Conservation (phyloP, 2,888 invertebrate genomes). For the Merodon equestris region DNA sequence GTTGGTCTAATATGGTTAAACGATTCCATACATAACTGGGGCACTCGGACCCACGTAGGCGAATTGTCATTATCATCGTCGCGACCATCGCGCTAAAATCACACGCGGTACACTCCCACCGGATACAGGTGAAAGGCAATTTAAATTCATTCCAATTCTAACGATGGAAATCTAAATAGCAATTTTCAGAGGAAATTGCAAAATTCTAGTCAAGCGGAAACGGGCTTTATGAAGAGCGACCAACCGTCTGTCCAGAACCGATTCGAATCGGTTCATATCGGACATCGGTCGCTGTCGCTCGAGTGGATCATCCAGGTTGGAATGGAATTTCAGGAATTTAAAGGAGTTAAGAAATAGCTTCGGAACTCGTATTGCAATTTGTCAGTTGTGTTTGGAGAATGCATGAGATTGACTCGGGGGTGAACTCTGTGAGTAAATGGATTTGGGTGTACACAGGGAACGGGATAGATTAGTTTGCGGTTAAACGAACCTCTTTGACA, state of each 20-base stretch:
- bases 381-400: constrained; percentile 1
- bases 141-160: constrained; percentile 43
- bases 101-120: not conserved
- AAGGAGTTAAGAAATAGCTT: not conserved
- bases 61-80: too few species aligned
- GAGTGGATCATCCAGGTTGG: not conserved
- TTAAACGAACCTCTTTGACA: constrained; percentile 49
- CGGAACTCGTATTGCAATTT: constrained; percentile 1
- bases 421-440: not conserved
- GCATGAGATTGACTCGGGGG: not conserved
- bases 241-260: constrained; percentile 6
- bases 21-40: constrained; percentile 19
- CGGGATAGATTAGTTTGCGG: constrained; percentile 56
- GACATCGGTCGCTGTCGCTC: not conserved
- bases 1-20: constrained; percentile 18
- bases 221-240: constrained; percentile 1
- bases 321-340: not conserved
- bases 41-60: constrained; percentile 1
- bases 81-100: constrained; percentile 7
- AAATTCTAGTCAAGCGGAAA: constrained; percentile 8
- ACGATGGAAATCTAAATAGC: constrained; percentile 29
- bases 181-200: constrained; percentile 50
- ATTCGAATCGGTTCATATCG: not conserved
- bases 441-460: constrained; percentile 38
- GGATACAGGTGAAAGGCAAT: constrained; percentile 39